Base-by-base conservation (phyloP, 2,113 vertebrate species). In the Hemicordylus capensis region DNA sequence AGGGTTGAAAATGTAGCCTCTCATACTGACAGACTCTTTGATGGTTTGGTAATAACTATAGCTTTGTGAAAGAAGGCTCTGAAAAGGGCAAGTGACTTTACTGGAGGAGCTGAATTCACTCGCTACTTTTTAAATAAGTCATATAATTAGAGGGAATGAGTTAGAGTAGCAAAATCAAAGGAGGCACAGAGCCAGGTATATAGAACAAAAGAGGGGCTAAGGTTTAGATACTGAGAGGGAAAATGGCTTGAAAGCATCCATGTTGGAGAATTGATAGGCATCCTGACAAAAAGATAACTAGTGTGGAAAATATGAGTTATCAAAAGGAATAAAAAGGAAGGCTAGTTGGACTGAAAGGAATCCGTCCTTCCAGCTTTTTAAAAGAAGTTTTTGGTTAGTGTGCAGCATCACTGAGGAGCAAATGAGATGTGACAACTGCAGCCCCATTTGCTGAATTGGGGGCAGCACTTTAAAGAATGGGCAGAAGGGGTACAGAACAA, bases 291-390 rank as follows among this genome's bases (percentile, higher is more conserved):
- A 85, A 83, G 6, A 1, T 75, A 56, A 74, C 54, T 4, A 51
- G 46, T 26, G 80, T 6, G 72, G 89, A 78, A 72, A 61, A 64
- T 67, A 90, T 88, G 4, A 42, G 1, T 83, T 85, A 56, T 42
- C 61, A 83, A 78, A 73, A 56, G 3, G 6, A 89, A 4, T 81
- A 12, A 4, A 61, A 63, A 83, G 3, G 1, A 54, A 70, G 69
- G 54, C 1, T 0, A 70, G 19, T 1, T 64, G 85, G 26, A 42
- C 3, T 58, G 22, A 42, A 59, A 67, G 48, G 9, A 7, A 5
- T 20, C 2, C 37, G 9, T 19, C 11, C 12, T 11, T 17, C 10
- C 59, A 2, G 8, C 51, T 64, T 3, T 84, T 84, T 46, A 86
- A n/a, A 31, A 66, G 84, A 88, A 75, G 2, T 11, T 39, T 34